Base-by-base conservation (phyloP, 2,888 invertebrate genomes). In the Ophion obscuratus region DNA sequence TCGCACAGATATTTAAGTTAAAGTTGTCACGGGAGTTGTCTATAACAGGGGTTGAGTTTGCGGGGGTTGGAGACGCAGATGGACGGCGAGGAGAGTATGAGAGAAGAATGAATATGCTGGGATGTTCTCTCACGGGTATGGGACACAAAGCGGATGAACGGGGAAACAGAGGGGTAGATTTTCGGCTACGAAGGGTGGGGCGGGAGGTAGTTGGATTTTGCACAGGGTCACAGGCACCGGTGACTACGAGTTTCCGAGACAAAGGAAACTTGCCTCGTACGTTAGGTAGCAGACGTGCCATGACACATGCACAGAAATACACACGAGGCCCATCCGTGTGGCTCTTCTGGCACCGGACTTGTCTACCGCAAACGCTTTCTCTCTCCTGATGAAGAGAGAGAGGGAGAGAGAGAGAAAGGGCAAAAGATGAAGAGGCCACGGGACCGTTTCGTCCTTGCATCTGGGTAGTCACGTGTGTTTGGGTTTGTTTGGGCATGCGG, bases 211-310 rank as follows among this genome's bases (percentile, higher is more conserved):
- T 84, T 85, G 85, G 86, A 86, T 89, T 90, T 88, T 88, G 87
- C 88, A 70, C 70, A 66, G 86, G 85, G 80, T 87, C 76, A 76
- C 85, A 67, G 73, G 71, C 73, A 81, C 61, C 73, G 83, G 64
- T 84, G 87, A 84, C 88, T 87, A 88, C 84, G 89, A 91, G 90
- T 90, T 90, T 87, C 83, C 89, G 83, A 90, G 89, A 92, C 92
- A 92, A 92, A 91, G 91, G 91, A 92, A 92, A 92, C 92, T 92
- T 92, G 88, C 89, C 84, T 91, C 92, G 91, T 92, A 92, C 89
- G 90, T 92, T 92, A 92, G 87, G 88, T 88, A 87, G 89, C 90
- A 90, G 92, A 91, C 91, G 89, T 90, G 89, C 89, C 89, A 86
- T 90, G 91, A 91, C 91, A 89, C 90, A 82, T 68, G 67, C 84